Base-by-base conservation (phyloP, 1,140 invertebrate genomes). In the Sitodiplosis mosellana region DNA sequence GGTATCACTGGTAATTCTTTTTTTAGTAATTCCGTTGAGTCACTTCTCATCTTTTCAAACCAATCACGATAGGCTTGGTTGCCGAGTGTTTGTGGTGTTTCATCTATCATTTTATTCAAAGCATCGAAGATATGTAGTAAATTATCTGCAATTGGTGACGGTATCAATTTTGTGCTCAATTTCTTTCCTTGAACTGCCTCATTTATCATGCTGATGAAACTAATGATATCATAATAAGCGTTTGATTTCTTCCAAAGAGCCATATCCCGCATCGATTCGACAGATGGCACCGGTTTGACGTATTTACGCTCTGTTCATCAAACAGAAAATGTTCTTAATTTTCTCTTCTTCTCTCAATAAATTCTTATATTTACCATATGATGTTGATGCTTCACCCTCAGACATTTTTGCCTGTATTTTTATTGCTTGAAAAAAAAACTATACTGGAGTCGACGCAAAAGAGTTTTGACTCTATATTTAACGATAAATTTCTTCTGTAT, bases 11-110 rank as follows among this genome's bases (percentile, higher is more conserved):
- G 76, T 42, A 95, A 64, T 10, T 77, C 69, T 53, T 75, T 63
- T 57, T 78, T 73, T 1, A 91, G 55, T 45, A 85, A 59, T 21
- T 65, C 57, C 43, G 69, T 65, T 21, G 72, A 65, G 52, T 72
- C 63, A 77, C 84, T 67, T 59, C 80, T 75, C n/a, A 98, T 60
- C 64, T 75, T 78, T n/a, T 69, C 58, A 53, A 85, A 81, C 82
- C 87, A 99, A 22, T 70, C 72, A 54, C 81, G 74, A 65, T 92
- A 99, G 2, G 94, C 87, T 64, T 84, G 83, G 21, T 70, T 73
- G 54, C 81, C 74, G 65, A 92, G 99, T 2, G 94, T 72, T 1
- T 91, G 87, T 38, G 89, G 90, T 53, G 81, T 87, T 53, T 92
- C 78, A 58, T 84, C 78, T 50, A 95, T 77, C 67, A 84, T 75